A percentile compares a stretch with the other conserved stretches of the same genome.
phyloP scores from a whole-genome alignment of 2,888 invertebrate species.

The Caenorhabditis japonica region DNA sequence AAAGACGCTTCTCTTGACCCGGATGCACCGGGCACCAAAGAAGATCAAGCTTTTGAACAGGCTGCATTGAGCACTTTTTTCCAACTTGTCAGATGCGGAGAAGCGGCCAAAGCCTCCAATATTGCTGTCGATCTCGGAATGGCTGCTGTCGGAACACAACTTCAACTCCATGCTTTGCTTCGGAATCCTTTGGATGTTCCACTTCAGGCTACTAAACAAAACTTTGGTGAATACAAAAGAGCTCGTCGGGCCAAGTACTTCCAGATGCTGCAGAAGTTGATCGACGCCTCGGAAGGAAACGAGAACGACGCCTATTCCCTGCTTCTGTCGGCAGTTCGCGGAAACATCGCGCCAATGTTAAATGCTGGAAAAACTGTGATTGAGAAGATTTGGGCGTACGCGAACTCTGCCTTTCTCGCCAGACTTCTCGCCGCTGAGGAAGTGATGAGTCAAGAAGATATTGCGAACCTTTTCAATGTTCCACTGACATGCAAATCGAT shows the following conservation, averaged over 20 bases:
- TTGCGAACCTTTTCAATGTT: constrained; percentile 32
- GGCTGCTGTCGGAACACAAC: constrained; percentile 31
- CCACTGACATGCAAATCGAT: constrained; percentile 44
- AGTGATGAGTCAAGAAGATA: constrained; percentile 10
- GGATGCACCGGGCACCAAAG: constrained; percentile 33
- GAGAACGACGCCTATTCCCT: constrained; percentile 23
- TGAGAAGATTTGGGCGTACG: constrained; percentile 53
- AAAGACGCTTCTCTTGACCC: constrained; percentile 45
- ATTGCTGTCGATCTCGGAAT: constrained; percentile 43
- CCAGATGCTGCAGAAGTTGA: constrained; percentile 24
- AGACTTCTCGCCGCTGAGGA: constrained; percentile 44
- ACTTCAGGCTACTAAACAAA: constrained; percentile 10
- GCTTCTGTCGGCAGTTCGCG: constrained; percentile 36
- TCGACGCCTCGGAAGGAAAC: constrained; percentile 27
- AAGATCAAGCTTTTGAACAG: constrained; percentile 36
- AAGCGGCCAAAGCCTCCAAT: constrained; percentile 39
- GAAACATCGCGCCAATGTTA: constrained; percentile 34
- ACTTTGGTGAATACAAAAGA: constrained; percentile 37
- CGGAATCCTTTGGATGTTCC: constrained; percentile 41
- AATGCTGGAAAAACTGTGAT: constrained; percentile 27
- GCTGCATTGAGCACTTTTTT: constrained; percentile 20
- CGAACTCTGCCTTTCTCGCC: constrained; percentile 48
- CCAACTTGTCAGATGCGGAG: constrained; percentile 38
- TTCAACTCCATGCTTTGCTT: constrained; percentile 36
- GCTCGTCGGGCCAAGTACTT: constrained; percentile 44